Evolutionary conservation across 2,888 invertebrate genomes (phyloP), one percentile per base, ranked within the genome.

Genomic region (Scrobipalpa costella): DNA sequence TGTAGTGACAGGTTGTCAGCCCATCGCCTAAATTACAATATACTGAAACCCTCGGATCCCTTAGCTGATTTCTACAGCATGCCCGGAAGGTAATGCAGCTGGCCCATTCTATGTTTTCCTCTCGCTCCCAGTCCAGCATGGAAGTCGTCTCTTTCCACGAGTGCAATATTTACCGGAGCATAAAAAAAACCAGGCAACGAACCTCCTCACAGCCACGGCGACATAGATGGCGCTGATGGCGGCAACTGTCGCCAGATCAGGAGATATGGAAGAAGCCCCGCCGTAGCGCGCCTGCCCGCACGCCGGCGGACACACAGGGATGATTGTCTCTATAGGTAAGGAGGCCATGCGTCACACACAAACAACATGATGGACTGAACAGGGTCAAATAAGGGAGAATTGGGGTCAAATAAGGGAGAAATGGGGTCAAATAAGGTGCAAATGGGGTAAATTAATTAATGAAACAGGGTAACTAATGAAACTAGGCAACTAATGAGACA

Each of bases 281-380:
- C 91, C 93, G 77, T 93, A 95, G 59, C 93, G 87, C 63, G 94
- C 92, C 77, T 94, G 94, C 8, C 95, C 95, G 86, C 98, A 98
- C 77, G 98, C 98, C 68, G 98, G 98, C 74, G 98, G 98, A 81
- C 98, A 98, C 75, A 98, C 96, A 72, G 98, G 97, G 73, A 97
- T 96, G 77, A 97, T 95, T 62, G 97, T 96, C 93, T 98, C 96
- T 96, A 94, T 47, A 63, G 57, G 67, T 33, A 44, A 59, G 8
- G 66, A 68, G 52, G 64, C 63, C 66, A 69, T 69, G 68, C 69
- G 33, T 55, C 55, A 55, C n/a, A n/a, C n/a, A 40, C 40, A 33
- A 34, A 55, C 34, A 50, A 50, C 17, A 50, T 7, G 6, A 15
- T 7, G 47, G 8, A 19, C 21, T 34, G 27, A 17, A 52, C 19